Evolutionary conservation across 2,888 invertebrate genomes (phyloP), one percentile per base, ranked within the genome.

Genomic region (Ennomos fuscantarius): DNA sequence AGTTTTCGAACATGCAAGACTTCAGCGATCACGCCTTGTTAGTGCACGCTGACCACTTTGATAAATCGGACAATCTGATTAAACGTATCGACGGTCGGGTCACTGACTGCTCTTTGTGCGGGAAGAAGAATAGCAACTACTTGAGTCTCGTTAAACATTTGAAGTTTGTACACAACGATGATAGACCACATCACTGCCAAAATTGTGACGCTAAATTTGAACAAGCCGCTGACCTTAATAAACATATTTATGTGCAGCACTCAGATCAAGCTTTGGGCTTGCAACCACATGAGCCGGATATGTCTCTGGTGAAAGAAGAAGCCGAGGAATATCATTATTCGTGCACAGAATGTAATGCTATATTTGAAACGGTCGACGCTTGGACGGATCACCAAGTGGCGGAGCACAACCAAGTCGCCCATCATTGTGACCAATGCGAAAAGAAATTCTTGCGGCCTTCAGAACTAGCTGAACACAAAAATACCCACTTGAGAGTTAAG

Each of bases 401-500:
- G 8, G 93, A 90, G 63, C 94, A 94, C 65, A 88, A 92, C 58
- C 89, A 92, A 74, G 81, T 89, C 15, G 90, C 92, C 1, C 92
- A 93, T 66, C 92, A 92, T 51, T 95, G 95, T 59, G 93, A 93
- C 10, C 93, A 95, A 46, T 95, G 95, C 68, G 93, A 93, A 11
- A 93, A 94, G 73, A 92, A 93, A 49, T 95, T 95, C 78, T 78
- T 93, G 46, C 92, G 94, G 5, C 93, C 93, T 24, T 88, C 90
- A 0, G 94, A 95, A 64, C 83, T 95, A 1, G 93, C 93, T 0
- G 94, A 95, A 70, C 95, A 95, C 71, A 93, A 94, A 60, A 94
- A 94, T 70, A 93, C 94, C 6, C 95, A 95, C 76, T 85, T 95
- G 62, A 93, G 95, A 67, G 92, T 95, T 1, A 95, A 95, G 69